Evolutionary conservation across 2,888 invertebrate genomes (phyloP).

Genomic region (Thymelicus sylvestris): DNA sequence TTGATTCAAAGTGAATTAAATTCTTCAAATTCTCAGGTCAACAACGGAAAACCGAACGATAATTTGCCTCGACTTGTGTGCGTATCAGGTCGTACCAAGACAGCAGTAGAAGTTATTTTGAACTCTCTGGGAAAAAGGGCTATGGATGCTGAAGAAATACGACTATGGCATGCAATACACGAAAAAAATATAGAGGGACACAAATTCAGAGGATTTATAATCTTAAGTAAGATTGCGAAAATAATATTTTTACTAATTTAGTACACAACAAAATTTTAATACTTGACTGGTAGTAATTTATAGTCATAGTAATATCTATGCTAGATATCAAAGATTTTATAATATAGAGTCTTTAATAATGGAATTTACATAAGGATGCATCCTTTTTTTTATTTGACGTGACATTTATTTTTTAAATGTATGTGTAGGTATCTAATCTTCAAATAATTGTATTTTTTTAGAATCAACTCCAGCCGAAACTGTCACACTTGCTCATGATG

Average conservation of each 20-base stretch:
- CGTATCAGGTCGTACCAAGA: slow-evolving; percentile 89
- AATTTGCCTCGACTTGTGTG: slow-evolving; percentile 86
- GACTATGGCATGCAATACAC: slow-evolving; percentile 77
- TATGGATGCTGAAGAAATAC: slow-evolving; percentile 80
- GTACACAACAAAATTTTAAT: too few relatives aligned
- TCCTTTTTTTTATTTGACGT: too few relatives aligned
- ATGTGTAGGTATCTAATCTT: too few relatives aligned
- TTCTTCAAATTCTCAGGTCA: slow-evolving; percentile 47
- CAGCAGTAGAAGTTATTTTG: slow-evolving; percentile 84
- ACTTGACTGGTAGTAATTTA: too few relatives aligned
- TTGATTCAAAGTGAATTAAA: too few relatives aligned
- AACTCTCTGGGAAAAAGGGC: slow-evolving; percentile 77
- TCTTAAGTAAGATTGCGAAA: slow-evolving; percentile 56
- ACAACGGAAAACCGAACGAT: slow-evolving; percentile 79
- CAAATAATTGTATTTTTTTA: neutral
- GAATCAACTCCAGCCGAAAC: slow-evolving; percentile 8
- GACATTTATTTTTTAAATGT: too few relatives aligned
- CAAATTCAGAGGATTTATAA: slow-evolving; percentile 87
- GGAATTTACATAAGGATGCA: too few relatives aligned
- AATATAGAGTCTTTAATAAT: too few relatives aligned
- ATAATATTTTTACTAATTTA: too few relatives aligned
- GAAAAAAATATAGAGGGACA: slow-evolving; percentile 75
- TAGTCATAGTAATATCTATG: too few relatives aligned
- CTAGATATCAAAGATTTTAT: too few relatives aligned
- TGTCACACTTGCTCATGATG: neutral